These are phyloP conservation scores for Perizoma flavofasciatum DNA, from an alignment of 2,888 invertebrate species.

Conservation along the genomic window DNA sequence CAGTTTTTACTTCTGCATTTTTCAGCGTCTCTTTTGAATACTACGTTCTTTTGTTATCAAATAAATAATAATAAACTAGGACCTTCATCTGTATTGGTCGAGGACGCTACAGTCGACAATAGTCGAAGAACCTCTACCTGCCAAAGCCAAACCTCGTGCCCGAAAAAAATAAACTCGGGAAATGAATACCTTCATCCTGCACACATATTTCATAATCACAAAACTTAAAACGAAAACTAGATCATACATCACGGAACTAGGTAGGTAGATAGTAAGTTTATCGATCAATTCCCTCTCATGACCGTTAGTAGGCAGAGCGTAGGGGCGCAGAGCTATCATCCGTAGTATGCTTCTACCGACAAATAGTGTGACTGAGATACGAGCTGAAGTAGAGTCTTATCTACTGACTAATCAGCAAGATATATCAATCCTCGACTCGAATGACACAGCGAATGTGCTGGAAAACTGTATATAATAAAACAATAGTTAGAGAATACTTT, in stretches of 20 bases:
- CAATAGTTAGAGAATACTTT: constrained; percentile 14
- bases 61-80: too few relatives aligned
- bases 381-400: neutral
- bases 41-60: too few relatives aligned
- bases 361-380: neutral
- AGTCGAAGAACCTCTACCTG: neutral
- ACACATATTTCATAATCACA: constrained; percentile 19
- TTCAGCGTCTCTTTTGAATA: too few relatives aligned
- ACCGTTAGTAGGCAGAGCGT: constrained; percentile 16
- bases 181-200: constrained; percentile 27
- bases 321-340: constrained; percentile 1
- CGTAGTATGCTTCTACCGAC: neutral
- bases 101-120: constrained; percentile 1
- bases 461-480: constrained; percentile 11
- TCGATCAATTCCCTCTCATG: constrained; percentile 11
- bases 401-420: neutral
- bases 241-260: constrained; percentile 14
- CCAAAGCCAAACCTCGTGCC: constrained; percentile 1
- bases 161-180: constrained; percentile 14
- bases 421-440: neutral
- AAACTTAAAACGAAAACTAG: constrained; percentile 11
- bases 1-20: too few relatives aligned
- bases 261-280: constrained; percentile 14
- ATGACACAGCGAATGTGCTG: constrained; percentile 14
- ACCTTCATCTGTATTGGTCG: neutral